Evolutionary conservation across 2,888 invertebrate species (phyloP), one percentile per base, ranked within the genome.

Genomic region (Julus scanicus): DNA sequence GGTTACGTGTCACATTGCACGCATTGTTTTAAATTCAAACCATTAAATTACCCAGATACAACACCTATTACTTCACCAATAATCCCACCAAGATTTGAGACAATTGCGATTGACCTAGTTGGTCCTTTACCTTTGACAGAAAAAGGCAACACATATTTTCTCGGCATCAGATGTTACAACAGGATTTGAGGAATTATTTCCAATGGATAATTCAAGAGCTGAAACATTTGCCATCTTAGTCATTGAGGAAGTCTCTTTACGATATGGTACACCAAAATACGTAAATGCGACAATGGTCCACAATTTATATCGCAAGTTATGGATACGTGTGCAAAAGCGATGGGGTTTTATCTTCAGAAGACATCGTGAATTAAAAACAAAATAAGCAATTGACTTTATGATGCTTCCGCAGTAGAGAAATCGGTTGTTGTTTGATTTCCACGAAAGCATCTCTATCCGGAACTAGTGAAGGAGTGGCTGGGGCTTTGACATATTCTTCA

Each of bases 171-270:
- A 71, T 29, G 2, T 11, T 6, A 0, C 29, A 0, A 9, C 71
- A 0, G 29, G 71, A 9, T 88, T 84, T 87, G 88, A 88, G 0
- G 87, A 89, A 53, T 20, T 89, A 8, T 88, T 89, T 20, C 48
- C 87, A 0, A 44, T 89, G 13, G 48, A 2, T 0, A 17, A 80
- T 5, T 53, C 86, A 17, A 87, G 48, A 49, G 85, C 89, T 13
- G 48, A 63, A 13, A 63, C 63, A 20, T 63, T 80, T 39, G 86
- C 53, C 0, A 5, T 6, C 6, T 63, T 44, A 39, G n/a, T 89
- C 1, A 13, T 89, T 6, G 84, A 88, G 11, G 84, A 89, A 40
- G 84, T 89, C 0, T 89, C 87, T n/a, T 20, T 88, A 11, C 17
- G 86, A n/a, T n/a, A n/a, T n/a, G n/a, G n/a, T n/a, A n/a, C n/a